Percentiles rank a stretch among this genome's conserved stretches.
These are phyloP conservation scores for Drosophila sechellia DNA, from an alignment of 1,140 invertebrate genomes.

Conservation along the genomic window DNA sequence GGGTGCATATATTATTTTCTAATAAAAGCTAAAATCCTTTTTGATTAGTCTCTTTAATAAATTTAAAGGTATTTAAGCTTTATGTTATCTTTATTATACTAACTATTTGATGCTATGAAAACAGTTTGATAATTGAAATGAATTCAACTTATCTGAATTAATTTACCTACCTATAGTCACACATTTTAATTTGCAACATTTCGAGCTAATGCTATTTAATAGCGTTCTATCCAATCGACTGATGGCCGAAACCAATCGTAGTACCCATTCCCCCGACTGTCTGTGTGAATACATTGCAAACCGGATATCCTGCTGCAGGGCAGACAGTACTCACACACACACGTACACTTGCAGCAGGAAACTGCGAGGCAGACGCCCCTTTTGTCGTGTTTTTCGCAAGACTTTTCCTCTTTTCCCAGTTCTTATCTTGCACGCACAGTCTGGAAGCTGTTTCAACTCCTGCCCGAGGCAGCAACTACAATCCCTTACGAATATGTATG, in stretches of 20 bases:
- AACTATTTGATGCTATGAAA: too few species aligned
- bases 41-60: too few species aligned
- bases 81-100: too few species aligned
- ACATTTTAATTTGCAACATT: slow-evolving; percentile 10
- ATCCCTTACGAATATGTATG: slow-evolving; percentile 15
- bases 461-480: slow-evolving; percentile 11
- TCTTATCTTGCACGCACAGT: slow-evolving; percentile 70
- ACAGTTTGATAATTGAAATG: too few species aligned
- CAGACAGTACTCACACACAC: slow-evolving; percentile 46
- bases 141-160: too few species aligned
- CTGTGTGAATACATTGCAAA: slow-evolving; percentile 62
- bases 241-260: slow-evolving; percentile 6
- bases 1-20: neutral
- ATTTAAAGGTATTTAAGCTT: too few species aligned
- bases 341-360: slow-evolving; percentile 44
- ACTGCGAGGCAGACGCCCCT: slow-evolving; percentile 20
- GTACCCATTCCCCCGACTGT: slow-evolving; percentile 20
- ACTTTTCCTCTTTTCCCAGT: slow-evolving; percentile 18
- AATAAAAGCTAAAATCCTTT: too few species aligned
- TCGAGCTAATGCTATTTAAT: slow-evolving; percentile 1
- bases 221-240: slow-evolving; percentile 4
- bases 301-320: slow-evolving; percentile 76
- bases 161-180: neutral
- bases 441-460: slow-evolving; percentile 37
- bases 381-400: slow-evolving; percentile 1